phyloP scores from a whole-genome alignment of 2,888 invertebrate genomes.

The Automeris io region DNA sequence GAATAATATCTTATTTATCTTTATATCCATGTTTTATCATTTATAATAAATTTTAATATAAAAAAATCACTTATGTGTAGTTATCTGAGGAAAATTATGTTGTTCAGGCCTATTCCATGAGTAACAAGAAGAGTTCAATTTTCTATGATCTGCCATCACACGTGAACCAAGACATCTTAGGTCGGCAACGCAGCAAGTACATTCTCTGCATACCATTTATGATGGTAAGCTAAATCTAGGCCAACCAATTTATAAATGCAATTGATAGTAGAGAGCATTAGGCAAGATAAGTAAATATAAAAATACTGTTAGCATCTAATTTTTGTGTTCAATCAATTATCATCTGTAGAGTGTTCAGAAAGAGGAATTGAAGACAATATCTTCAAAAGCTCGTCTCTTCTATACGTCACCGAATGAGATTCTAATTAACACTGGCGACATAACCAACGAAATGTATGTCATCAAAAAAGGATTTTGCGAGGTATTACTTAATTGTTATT shows the following conservation, averaged over 20 bases:
- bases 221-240: conserved; percentile 32
- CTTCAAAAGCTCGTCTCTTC: conserved; percentile 43
- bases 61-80: no score
- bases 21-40: no score
- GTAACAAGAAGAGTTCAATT: conserved; percentile 42
- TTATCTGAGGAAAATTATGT: neutral
- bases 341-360: conserved; percentile 37
- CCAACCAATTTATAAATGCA: neutral
- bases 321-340: no score
- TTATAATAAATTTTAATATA: no score
- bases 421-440: conserved; percentile 54
- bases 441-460: conserved; percentile 55
- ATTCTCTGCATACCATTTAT: conserved; percentile 50
- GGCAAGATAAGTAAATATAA: no score
- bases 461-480: conserved; percentile 57
- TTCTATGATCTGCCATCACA: conserved; percentile 56
- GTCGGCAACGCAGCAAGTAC: conserved; percentile 51
- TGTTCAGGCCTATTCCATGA: conserved; percentile 50
- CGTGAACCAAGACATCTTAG: conserved; percentile 53
- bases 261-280: no score
- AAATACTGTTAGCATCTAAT: no score
- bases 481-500: conserved; percentile 26
- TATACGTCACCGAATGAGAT: conserved; percentile 58
- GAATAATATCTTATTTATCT: no score
- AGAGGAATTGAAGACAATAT: conserved; percentile 45